Evolutionary conservation across 2,113 vertebrate genomes (phyloP).

Genomic region (Lampris incognitus): DNA sequence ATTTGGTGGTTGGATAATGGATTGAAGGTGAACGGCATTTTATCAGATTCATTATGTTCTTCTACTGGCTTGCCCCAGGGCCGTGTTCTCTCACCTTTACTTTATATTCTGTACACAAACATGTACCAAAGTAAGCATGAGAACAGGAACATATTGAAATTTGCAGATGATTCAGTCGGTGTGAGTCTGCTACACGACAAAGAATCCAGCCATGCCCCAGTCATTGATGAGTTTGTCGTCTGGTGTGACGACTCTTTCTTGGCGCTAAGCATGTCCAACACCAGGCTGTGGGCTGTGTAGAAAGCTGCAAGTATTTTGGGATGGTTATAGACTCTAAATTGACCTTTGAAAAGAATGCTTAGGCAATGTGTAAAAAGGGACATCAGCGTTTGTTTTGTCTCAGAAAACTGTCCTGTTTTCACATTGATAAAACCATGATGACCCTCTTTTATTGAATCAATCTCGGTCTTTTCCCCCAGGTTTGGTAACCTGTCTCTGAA

Average conservation of each 20-base stretch:
- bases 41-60: conserved; percentile 1
- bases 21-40: neutral
- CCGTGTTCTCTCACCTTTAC: neutral
- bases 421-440: conserved; percentile 1
- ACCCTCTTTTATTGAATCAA: conserved; percentile 4
- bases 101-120: too few species aligned
- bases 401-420: neutral
- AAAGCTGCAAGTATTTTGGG: neutral
- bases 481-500: neutral
- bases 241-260: neutral
- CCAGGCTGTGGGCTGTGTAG: too few species aligned
- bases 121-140: neutral
- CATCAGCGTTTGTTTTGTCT: neutral
- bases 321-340: neutral
- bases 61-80: neutral
- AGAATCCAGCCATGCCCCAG: conserved; percentile 3
- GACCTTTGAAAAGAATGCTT: neutral
- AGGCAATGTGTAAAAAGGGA: neutral
- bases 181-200: conserved; percentile 1
- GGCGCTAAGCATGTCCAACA: neutral
- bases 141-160: neutral
- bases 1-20: conserved; percentile 1
- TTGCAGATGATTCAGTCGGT: neutral
- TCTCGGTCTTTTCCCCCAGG: neutral
- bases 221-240: neutral